Evolutionary conservation across 2,797 vertebrate species (phyloP).

Genomic region (Prionace glauca): DNA sequence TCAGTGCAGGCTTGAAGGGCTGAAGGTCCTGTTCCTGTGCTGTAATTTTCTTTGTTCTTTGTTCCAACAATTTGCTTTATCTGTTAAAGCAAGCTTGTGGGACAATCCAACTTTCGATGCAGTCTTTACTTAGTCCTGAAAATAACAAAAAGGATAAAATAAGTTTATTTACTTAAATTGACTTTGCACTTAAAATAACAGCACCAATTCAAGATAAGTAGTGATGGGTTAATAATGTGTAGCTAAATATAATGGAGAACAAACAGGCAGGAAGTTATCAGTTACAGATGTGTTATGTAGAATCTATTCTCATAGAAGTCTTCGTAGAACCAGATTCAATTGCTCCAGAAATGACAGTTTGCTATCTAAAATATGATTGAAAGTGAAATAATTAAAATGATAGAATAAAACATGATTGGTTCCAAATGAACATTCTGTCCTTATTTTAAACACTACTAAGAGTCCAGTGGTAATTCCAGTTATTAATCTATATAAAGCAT

Average conservation of each 20-base stretch:
- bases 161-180: not conserved
- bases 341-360: conserved; percentile 29
- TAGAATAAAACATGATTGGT: not conserved
- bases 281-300: conserved; percentile 29
- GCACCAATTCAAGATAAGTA: not conserved
- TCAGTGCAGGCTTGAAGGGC: too few species aligned
- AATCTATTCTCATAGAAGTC: conserved; percentile 27
- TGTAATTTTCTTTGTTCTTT: too few species aligned
- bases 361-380: conserved; percentile 19
- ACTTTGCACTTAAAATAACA: not conserved
- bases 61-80: not conserved
- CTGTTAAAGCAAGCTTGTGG: not conserved
- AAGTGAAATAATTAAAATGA: conserved; percentile 28
- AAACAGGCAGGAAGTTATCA: not conserved
- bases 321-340: not conserved
- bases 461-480: not conserved
- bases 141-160: conserved; percentile 13
- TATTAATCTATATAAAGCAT: conserved; percentile 8
- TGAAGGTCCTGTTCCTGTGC: too few species aligned
- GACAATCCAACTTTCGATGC: not conserved
- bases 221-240: not conserved
- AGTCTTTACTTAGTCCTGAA: not conserved
- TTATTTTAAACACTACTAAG: not conserved
- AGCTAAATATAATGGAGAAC: not conserved
- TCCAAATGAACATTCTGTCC: not conserved